Evolutionary conservation across 2,113 vertebrate genomes (phyloP), one percentile per base, ranked within the genome.

Genomic region (Coptodon bakossiorum): DNA sequence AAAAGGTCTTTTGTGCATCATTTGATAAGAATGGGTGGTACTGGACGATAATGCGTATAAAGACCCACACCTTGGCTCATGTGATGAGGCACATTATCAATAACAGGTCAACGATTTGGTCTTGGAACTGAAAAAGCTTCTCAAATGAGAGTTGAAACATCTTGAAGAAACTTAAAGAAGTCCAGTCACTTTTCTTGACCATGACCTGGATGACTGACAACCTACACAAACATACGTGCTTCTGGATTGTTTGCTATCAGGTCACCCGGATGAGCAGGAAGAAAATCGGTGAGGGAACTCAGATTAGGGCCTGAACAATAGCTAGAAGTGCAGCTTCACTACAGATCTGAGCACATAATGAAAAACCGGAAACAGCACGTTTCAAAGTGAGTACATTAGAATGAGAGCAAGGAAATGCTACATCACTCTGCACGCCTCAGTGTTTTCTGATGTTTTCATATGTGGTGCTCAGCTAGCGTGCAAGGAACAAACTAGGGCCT

Each of bases 1-100:
- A 14, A 89, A 85, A 83, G 84, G 82, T 54, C 66, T 68, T 85
- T 59, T 14, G 84, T 82, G 78, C 84, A 89, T 90, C 61, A 29
- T 82, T 89, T 81, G 89, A 93, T 88, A 91, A 92, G 86, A 88
- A 9, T 34, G 63, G 91, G 85, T 92, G 84, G 66, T 3, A 45
- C 38, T 27, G 45, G 19, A 38, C 0, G 19, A 68, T 68, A 68
- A 68, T 22, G 63, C 1, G 2, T 13, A 68, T 22, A 68, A 68
- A 38, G 34, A 38, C 11, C 63, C 34, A 0, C 34, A 68, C 19
- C 34, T 8, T 68, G 63, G 34, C 4, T 68, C 63, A 68, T 68
- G 19, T 22, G 63, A 68, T 22, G 63, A 38, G 34, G 63, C 19
- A 38, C 63, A 38, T 68, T 22, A 38, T 68, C 11, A 68, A 38